Evolutionary conservation across 2,888 invertebrate genomes (phyloP).

Genomic region (Harpalus rubripes): DNA sequence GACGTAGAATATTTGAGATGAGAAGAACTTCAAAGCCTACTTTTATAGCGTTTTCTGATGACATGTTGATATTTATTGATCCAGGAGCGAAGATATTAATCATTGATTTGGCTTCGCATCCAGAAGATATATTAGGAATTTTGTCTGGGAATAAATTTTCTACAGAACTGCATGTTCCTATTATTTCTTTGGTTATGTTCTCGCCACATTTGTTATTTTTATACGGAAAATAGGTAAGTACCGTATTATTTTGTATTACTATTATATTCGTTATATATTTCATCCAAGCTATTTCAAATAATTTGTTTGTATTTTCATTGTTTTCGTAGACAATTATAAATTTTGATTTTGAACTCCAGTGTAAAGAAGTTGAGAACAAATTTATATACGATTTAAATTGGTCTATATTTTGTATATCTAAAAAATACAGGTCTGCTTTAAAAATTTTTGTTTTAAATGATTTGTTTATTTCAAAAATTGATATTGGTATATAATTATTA

Average conservation of each 20-base stretch:
- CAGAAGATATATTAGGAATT: neutral
- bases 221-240: constrained; percentile 37
- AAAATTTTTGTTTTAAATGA: neutral
- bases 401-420: neutral
- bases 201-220: constrained; percentile 26
- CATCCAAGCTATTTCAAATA: constrained; percentile 38
- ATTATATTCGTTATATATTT: constrained; percentile 46
- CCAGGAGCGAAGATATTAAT: neutral
- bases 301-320: constrained; percentile 13
- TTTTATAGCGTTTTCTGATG: neutral
- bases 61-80: neutral
- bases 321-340: constrained; percentile 27
- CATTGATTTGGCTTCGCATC: neutral
- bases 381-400: neutral
- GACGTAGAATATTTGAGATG: neutral
- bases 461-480: neutral
- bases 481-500: neutral
- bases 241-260: constrained; percentile 23
- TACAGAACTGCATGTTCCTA: neutral
- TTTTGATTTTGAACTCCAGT: constrained; percentile 29
- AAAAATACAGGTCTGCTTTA: neutral
- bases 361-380: neutral
- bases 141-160: neutral
- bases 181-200: neutral
- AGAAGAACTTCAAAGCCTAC: neutral